Percentiles rank a stretch among this genome's conserved stretches.
Evolutionary conservation across 2,113 vertebrate species (phyloP).

Genomic region (Eubucco bourcierii): DNA sequence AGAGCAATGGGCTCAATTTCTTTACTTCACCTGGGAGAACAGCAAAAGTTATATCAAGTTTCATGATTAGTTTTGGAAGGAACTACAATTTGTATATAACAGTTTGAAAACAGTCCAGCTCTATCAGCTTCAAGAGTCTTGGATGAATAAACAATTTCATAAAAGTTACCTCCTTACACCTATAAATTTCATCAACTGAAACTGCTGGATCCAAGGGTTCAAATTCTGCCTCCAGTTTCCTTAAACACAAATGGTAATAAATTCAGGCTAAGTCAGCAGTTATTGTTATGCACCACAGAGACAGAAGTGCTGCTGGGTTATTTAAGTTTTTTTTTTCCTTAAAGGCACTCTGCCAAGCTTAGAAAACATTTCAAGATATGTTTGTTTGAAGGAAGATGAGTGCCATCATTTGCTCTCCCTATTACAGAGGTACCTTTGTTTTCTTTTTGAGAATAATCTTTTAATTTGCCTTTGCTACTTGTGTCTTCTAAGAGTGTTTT

Average conservation of each 20-base stretch:
- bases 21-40: slow-evolving; percentile 38
- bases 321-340: not conserved
- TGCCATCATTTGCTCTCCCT: not conserved
- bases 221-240: not conserved
- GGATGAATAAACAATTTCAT: not conserved
- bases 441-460: not conserved
- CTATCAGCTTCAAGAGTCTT: not conserved
- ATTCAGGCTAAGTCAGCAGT: not conserved
- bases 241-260: not conserved
- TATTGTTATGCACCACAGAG: not conserved
- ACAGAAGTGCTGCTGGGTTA: not conserved
- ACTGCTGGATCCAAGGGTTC: not conserved
- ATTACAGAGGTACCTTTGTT: not conserved
- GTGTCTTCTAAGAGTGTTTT: not conserved
- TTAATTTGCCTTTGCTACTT: not conserved
- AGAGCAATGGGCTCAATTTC: slow-evolving; percentile 6
- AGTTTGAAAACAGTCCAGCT: not conserved
- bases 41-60: not conserved
- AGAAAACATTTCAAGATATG: not conserved
- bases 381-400: not conserved
- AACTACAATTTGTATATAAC: not conserved
- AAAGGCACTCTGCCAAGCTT: not conserved
- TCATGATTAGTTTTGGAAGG: not conserved
- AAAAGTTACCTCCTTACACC: not conserved
- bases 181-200: not conserved